phyloP scores from a whole-genome alignment of 2,888 invertebrate genomes.

The Lordiphosa fenestrarum region DNA sequence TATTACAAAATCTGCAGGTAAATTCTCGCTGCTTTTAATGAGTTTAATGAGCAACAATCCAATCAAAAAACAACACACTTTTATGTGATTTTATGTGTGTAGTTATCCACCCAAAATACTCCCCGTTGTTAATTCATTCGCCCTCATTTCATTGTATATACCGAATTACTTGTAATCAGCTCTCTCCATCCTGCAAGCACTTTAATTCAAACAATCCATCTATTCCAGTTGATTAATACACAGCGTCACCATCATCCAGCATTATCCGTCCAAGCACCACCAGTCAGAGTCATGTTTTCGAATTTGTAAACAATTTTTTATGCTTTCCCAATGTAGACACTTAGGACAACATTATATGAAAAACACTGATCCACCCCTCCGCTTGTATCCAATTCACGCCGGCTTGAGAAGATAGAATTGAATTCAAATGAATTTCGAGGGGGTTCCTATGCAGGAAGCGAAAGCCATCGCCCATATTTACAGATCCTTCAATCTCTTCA shows the following conservation, averaged over 20 bases:
- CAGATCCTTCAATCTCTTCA: too few species aligned
- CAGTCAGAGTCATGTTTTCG: too few species aligned
- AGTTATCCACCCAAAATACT: slow-evolving; percentile 10
- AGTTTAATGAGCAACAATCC: slow-evolving; percentile 28
- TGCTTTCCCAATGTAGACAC: too few species aligned
- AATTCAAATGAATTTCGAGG: too few species aligned
- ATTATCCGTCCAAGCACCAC: not conserved
- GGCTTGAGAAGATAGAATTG: too few species aligned
- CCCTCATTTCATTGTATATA: slow-evolving; percentile 1
- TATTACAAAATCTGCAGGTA: slow-evolving; percentile 53
- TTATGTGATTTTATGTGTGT: slow-evolving; percentile 30
- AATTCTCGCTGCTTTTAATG: slow-evolving; percentile 46
- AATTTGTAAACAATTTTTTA: too few species aligned
- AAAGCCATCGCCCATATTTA: too few species aligned
- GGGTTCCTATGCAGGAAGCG: too few species aligned
- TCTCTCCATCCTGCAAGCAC: slow-evolving; percentile 4
- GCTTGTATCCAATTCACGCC: too few species aligned
- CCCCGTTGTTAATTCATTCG: slow-evolving; percentile 7
- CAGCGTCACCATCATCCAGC: not conserved
- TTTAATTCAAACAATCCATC: not conserved
- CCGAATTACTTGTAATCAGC: not conserved
- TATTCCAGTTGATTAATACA: slow-evolving; percentile 2
- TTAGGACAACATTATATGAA: too few species aligned
- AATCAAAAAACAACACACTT: slow-evolving; percentile 21
- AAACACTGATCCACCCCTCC: too few species aligned